Percentiles rank a stretch among this genome's conserved stretches.
Evolutionary conservation across 2,797 vertebrate species (phyloP).

Genomic region (Hapalemur alaotrensis): DNA sequence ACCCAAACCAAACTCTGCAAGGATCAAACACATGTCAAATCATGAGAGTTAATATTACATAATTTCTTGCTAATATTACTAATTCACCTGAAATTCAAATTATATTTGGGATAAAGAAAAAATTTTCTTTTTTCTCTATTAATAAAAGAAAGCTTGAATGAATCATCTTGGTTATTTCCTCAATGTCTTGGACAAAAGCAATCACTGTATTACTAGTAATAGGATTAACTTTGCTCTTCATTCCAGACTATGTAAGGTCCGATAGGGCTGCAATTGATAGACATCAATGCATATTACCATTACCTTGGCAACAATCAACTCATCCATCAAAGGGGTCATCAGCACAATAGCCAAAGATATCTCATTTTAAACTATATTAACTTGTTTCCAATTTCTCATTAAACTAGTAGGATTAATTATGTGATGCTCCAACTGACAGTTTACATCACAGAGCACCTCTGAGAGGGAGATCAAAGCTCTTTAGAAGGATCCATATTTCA

Average conservation of each 20-base stretch:
- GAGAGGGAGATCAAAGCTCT: not conserved
- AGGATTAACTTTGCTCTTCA: not conserved
- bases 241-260: not conserved
- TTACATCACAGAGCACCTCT: not conserved
- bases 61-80: not conserved
- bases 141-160: not conserved
- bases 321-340: not conserved
- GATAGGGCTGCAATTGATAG: not conserved
- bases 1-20: not conserved
- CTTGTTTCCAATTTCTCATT: slow-evolving; percentile 11
- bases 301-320: not conserved
- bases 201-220: not conserved
- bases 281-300: not conserved
- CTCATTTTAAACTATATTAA: not conserved
- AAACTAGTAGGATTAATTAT: not conserved
- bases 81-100: not conserved
- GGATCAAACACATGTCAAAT: not conserved
- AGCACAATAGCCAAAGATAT: not conserved
- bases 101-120: slow-evolving; percentile 3
- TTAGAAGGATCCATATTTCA: not conserved
- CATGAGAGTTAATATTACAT: not conserved
- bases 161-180: slow-evolving; percentile 11
- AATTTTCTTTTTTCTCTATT: not conserved
- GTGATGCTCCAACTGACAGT: not conserved
- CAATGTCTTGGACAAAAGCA: not conserved